Evolutionary conservation across 92 coral and sea anemone genomes (phyloP).

Genomic region (Epizoanthus illoricatus): DNA sequence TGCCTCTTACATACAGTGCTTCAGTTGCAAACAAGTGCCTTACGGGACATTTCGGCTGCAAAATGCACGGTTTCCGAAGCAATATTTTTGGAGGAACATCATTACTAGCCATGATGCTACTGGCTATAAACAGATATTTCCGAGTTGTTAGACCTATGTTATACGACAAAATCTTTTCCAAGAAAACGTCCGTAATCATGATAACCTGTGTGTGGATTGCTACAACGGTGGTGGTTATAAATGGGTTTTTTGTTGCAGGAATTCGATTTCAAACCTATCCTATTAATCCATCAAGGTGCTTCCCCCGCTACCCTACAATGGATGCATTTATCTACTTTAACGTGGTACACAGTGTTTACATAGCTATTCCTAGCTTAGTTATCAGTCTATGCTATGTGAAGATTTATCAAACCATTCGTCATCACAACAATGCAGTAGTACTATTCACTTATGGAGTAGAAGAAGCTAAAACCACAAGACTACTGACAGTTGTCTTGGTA

Average conservation of each 20-base stretch:
- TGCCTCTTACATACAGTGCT: conserved; percentile 20
- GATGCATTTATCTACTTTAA: too few relatives aligned
- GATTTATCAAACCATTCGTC: too few relatives aligned
- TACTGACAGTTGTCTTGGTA: conserved; percentile 29
- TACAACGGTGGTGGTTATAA: neutral
- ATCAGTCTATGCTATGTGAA: too few relatives aligned
- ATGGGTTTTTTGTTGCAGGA: conserved; percentile 22
- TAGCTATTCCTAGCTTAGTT: too few relatives aligned
- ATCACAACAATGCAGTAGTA: too few relatives aligned
- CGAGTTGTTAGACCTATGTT: conserved; percentile 27
- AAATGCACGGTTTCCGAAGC: conserved; percentile 11
- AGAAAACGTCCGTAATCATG: conserved; percentile 3
- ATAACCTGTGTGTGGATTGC: conserved; percentile 14
- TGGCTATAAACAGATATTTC: conserved; percentile 26
- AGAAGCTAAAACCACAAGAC: conserved; percentile 12
- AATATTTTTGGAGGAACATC: conserved; percentile 31
- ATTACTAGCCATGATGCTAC: conserved; percentile 23
- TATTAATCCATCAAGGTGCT: conserved; percentile 17
- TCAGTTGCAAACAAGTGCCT: conserved; percentile 25
- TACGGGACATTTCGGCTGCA: conserved; percentile 20
- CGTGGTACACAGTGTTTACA: too few relatives aligned
- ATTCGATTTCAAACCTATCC: conserved; percentile 6
- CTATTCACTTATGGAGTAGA: conserved; percentile 8
- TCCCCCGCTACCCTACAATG: neutral
- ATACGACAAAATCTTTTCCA: conserved; percentile 14